Percentiles rank a stretch among this genome's conserved stretches.
These are phyloP conservation scores for Prionailurus bengalensis DNA, from an alignment of 2,113 vertebrate genomes.

Conservation along the genomic window DNA sequence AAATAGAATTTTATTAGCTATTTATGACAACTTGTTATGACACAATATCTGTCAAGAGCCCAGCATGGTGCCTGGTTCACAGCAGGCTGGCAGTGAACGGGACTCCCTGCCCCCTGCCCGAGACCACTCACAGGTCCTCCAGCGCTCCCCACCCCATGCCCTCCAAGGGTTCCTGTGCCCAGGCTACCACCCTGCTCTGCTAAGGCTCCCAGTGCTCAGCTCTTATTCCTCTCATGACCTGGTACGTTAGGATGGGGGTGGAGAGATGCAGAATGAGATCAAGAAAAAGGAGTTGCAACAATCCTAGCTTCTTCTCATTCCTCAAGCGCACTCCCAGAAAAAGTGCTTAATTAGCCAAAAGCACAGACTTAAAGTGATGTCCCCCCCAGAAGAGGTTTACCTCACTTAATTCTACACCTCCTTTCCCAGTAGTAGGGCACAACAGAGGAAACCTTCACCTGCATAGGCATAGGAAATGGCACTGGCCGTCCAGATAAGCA, in stretches of 20 bases:
- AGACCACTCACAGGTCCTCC: not conserved
- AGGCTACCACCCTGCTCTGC: not conserved
- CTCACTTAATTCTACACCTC: not conserved
- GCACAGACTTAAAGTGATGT: no score
- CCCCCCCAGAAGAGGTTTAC: not conserved
- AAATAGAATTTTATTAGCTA: not conserved
- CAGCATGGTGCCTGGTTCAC: not conserved
- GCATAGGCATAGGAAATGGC: no score
- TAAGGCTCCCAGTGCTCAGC: fast-evolving
- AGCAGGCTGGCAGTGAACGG: fast-evolving
- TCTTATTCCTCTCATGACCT: not conserved
- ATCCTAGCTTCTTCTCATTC: not conserved
- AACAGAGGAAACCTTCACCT: no score
- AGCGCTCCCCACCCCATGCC: no score
- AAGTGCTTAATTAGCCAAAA: not conserved
- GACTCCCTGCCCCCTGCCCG: not conserved
- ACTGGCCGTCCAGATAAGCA: not conserved
- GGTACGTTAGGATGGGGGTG: not conserved
- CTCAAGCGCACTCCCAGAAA: not conserved
- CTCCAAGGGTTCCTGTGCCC: not conserved
- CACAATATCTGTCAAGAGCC: not conserved
- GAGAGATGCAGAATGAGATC: not conserved
- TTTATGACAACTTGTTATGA: not conserved
- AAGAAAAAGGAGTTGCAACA: not conserved
- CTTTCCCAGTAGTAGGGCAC: not conserved